Evolutionary conservation across 2,797 vertebrate species (phyloP), one percentile per base, ranked within the genome.

Genomic region (Sebastes reedi): DNA sequence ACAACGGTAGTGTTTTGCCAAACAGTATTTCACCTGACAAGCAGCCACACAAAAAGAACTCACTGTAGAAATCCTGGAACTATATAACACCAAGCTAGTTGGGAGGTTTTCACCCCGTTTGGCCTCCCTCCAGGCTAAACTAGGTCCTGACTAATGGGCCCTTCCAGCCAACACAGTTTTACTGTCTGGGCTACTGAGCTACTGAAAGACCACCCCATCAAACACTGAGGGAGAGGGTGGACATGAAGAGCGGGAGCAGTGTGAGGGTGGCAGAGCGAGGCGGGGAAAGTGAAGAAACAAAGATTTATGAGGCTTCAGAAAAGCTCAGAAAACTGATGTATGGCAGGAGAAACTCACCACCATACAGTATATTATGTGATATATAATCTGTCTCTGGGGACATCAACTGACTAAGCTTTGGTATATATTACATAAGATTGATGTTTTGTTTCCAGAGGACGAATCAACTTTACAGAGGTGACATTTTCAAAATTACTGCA

Each of bases 111-210:
- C 67, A 39, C 69, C 78, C 50, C 60, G 54, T 72, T 69, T 88
- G 87, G 81, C 87, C 58, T 72, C 55, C 8, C 5, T 80, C 82
- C 82, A 85, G 79, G 0, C 46, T 70, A 6, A 84, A 89, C 75
- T 13, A 58, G 84, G 86, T 76, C 75, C 81, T 89, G 78, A 87
- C 82, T 87, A 68, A 89, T 80, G 79, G 79, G 66, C 36, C 67
- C 24, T 73, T 56, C 56, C 75, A 87, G 76, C 75, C 77, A 80
- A 67, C 60, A 32, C 56, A 56, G 75, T 54, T 83, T 80, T 32
- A 67, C 60, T 65, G 82, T 75, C 81, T 86, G 39, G n/a, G 25
- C 64, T 34, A 14, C 72, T 46, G 60, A 80, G 52, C 67, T 67
- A 56, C 7, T 79, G 62, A 78, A 60, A 79, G 69, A 72, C 67